These are phyloP conservation scores for Pseudomyrmex concolor DNA, from an alignment of 1,140 invertebrate genomes.

Conservation along the genomic window DNA sequence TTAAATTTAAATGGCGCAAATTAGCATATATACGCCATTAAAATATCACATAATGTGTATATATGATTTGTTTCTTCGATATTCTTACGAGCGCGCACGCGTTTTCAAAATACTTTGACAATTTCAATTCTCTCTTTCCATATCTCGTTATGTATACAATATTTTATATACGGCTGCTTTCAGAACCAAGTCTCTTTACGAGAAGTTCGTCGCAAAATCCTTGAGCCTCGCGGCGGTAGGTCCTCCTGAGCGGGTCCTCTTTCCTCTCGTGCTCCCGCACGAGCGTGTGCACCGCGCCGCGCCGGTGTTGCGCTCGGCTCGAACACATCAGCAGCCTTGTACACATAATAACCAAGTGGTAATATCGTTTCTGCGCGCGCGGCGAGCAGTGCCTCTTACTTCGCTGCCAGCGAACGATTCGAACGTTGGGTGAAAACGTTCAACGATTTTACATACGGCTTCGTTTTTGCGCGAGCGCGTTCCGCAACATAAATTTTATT, in stretches of 20 bases:
- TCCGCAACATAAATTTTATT: background rate
- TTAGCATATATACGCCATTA: no score
- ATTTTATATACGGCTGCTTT: background rate
- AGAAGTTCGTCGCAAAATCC: conserved; percentile 33
- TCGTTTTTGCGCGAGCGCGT: background rate
- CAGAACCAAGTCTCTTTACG: background rate
- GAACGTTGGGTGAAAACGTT: conserved; percentile 34
- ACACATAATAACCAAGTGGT: conserved; percentile 59
- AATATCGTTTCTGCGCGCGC: conserved; percentile 37
- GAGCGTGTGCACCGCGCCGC: conserved; percentile 3
- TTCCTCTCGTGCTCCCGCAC: conserved; percentile 40
- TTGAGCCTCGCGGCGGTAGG: conserved; percentile 58
- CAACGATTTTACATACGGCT: background rate
- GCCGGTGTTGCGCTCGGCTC: conserved; percentile 30
- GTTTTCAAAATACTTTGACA: no score
- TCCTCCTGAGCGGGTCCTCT: conserved; percentile 19
- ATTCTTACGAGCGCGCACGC: no score
- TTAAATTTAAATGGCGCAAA: no score
- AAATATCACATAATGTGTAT: no score
- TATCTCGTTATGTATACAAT: no score
- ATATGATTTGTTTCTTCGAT: no score
- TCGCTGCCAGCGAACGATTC: conserved; percentile 26
- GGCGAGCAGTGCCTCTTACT: conserved; percentile 53
- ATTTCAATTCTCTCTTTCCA: no score
- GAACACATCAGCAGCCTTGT: conserved; percentile 58